Percentiles rank a stretch among this genome's conserved stretches.
phyloP scores from a whole-genome alignment of 30 jellyfish, hydroid and myxozoan species.

The Turritopsis rubra region DNA sequence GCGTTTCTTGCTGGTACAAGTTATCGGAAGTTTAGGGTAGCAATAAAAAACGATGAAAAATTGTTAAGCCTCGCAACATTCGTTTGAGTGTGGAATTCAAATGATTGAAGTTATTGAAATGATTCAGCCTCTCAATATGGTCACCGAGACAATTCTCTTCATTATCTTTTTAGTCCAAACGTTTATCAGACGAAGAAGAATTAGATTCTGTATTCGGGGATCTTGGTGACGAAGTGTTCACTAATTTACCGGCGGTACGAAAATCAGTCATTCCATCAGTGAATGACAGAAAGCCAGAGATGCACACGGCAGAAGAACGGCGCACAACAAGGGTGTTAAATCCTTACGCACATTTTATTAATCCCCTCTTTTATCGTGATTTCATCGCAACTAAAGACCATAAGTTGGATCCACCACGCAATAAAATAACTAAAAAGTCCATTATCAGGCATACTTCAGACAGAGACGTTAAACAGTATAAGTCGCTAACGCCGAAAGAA shows the following conservation, averaged over 20 bases:
- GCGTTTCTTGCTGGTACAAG: too few relatives aligned
- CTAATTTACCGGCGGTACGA: slow-evolving; percentile 3
- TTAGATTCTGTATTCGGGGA: not conserved
- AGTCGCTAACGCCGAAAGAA: slow-evolving; percentile 21
- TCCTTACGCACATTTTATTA: not conserved
- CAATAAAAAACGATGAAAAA: too few relatives aligned
- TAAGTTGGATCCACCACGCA: not conserved
- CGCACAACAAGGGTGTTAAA: not conserved
- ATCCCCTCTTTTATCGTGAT: not conserved
- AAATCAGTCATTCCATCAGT: not conserved
- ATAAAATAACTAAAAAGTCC: not conserved
- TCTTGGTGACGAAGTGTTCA: slow-evolving; percentile 15
- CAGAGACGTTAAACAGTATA: not conserved
- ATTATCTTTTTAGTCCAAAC: not conserved
- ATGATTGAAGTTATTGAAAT: not conserved
- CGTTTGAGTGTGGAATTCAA: too few relatives aligned
- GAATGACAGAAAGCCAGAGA: not conserved
- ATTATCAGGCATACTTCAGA: not conserved
- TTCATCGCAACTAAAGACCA: not conserved
- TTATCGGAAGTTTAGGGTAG: too few relatives aligned
- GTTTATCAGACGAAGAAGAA: not conserved
- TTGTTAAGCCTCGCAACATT: too few relatives aligned
- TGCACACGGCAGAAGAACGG: not conserved
- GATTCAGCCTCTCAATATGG: not conserved
- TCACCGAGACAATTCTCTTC: not conserved